Conservation (phyloP, 2,888 invertebrate species). For the Macaria liturata region DNA sequence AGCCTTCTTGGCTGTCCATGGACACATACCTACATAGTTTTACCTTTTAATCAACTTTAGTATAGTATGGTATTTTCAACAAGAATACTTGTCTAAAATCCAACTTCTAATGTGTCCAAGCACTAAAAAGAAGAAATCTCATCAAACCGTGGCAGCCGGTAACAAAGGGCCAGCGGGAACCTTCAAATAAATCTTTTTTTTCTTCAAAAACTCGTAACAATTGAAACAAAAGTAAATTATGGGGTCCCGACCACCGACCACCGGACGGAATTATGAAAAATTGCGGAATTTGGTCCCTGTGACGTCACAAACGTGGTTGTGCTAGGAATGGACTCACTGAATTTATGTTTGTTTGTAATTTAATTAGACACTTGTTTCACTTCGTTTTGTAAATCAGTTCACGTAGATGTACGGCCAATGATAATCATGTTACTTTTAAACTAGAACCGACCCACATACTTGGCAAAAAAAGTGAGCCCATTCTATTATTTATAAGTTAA, state of each 20-base stretch:
- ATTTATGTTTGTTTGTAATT: no score
- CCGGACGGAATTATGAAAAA: constrained; percentile 67
- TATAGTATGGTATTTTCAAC: not conserved
- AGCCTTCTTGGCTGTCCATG: no score
- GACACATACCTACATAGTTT: not conserved
- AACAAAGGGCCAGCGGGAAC: constrained; percentile 51
- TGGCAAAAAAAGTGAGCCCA: no score
- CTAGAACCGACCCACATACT: no score
- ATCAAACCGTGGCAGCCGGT: constrained; percentile 47
- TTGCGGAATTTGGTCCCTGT: constrained; percentile 41
- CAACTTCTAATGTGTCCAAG: not conserved
- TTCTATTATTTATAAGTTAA: no score
- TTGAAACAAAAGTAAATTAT: constrained; percentile 81
- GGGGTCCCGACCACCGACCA: constrained; percentile 47
- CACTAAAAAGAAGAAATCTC: constrained; percentile 43
- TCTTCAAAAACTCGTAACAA: constrained; percentile 66
- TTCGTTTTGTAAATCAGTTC: no score
- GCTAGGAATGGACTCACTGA: no score
- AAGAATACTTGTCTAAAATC: not conserved
- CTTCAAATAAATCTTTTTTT: constrained; percentile 64
- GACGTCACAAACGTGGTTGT: constrained; percentile 25
- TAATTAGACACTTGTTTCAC: no score
- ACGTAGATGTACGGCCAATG: no score
- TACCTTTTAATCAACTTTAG: not conserved
- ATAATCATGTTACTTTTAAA: no score